Conservation (phyloP, 2,888 invertebrate species). For the Caradrina kadenii region DNA sequence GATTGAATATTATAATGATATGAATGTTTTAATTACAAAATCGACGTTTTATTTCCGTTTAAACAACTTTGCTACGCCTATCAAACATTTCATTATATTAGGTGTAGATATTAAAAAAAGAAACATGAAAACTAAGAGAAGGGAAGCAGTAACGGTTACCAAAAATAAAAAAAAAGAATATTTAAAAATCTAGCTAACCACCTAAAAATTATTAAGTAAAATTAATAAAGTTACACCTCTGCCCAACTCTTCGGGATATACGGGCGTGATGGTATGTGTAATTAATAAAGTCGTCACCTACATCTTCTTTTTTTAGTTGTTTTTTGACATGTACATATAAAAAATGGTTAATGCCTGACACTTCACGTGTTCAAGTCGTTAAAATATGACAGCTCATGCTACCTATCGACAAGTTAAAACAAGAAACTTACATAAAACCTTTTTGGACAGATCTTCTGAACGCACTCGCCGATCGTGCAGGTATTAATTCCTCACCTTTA, state of each 20-base stretch:
- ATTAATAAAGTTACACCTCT: too few relatives aligned
- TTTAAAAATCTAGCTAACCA: too few relatives aligned
- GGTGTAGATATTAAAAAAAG: not conserved
- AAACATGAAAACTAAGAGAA: too few relatives aligned
- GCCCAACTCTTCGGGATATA: too few relatives aligned
- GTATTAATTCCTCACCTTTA: conserved; percentile 21
- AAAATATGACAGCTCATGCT: conserved; percentile 34
- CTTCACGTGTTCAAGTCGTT: not conserved
- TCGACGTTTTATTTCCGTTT: not conserved
- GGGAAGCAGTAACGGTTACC: too few relatives aligned
- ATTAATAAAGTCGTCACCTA: too few relatives aligned
- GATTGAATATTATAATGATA: not conserved
- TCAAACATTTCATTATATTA: not conserved
- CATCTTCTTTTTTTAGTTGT: too few relatives aligned
- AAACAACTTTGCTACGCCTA: not conserved
- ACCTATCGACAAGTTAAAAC: conserved; percentile 23
- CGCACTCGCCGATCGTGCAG: not conserved
- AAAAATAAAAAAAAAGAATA: too few relatives aligned
- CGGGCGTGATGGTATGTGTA: too few relatives aligned
- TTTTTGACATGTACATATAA: not conserved
- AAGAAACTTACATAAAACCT: conserved; percentile 11
- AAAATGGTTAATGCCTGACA: conserved; percentile 3
- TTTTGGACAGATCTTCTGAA: not conserved
- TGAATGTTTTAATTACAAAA: not conserved
- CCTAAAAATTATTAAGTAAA: too few relatives aligned